Evolutionary conservation across 2,888 invertebrate species (phyloP), one percentile per base, ranked within the genome.

Genomic region (Drosophila quinaria): DNA sequence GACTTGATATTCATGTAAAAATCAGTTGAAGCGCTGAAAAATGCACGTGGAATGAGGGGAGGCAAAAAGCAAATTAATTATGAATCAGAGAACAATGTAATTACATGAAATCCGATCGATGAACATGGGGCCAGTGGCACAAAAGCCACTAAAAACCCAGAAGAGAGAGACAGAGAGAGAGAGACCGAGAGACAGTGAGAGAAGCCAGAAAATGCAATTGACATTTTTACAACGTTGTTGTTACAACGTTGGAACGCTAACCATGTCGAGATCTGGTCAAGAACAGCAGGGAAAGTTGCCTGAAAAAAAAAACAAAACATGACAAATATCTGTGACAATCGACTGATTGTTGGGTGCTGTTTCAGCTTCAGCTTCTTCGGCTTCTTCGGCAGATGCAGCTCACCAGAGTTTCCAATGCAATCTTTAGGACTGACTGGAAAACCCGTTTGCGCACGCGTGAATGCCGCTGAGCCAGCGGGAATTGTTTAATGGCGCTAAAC

Each of bases 21-120:
- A 70, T 82, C 83, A 64, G 72, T 75, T 54, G 67, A 69, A 71
- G 70, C 75, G 62, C 83, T 55, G 65, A 87, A 84, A 84, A 84
- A 84, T 84, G 77, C 87, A 74, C 70, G 51, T 42, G 37, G 11
- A n/a, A 5, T 47, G 17, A n/a, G 13, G 31, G 29, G 10, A 41
- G n/a, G 11, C 42, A 49, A 4, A 69, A 47, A 72, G 70, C 71
- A 81, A 84, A 90, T 90, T 90, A 90, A 90, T 90, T 90, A 90
- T 90, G 90, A 90, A 90, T 90, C 90, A 90, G 90, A 87, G 85
- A 86, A 89, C 90, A 91, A 90, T 84, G 91, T 91, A 90, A 90
- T 90, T 90, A 90, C 90, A 90, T 91, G 90, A 91, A 90, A 90
- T 89, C 86, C 87, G 87, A 89, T 89, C 87, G 88, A 87, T 79